Evolutionary conservation across 2,797 vertebrate species (phyloP).

Genomic region (Arrhamphus sclerolepis): DNA sequence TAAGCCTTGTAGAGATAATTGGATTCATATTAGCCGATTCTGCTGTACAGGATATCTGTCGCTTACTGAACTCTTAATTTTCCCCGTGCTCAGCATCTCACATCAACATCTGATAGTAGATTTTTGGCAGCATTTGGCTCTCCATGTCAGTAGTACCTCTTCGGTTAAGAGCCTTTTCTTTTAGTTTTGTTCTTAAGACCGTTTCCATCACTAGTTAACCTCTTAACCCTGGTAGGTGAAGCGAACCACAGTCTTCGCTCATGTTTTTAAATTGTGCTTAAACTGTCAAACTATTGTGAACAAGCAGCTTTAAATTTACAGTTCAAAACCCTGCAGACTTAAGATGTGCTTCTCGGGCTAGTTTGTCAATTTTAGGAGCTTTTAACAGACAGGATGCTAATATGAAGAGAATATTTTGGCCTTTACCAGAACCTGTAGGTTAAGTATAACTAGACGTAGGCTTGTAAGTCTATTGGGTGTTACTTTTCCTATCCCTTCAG

Average conservation of each 20-base stretch:
- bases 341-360: constrained; percentile 53
- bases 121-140: constrained; percentile 4
- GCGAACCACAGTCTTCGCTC: constrained; percentile 19
- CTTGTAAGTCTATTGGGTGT: constrained; percentile 45
- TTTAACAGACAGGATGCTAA: constrained; percentile 41
- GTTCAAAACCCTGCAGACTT: constrained; percentile 22
- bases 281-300: constrained; percentile 38
- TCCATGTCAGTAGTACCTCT: constrained; percentile 7
- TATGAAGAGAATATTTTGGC: constrained; percentile 46
- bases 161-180: constrained; percentile 6
- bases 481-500: constrained; percentile 34
- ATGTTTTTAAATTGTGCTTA: constrained; percentile 50
- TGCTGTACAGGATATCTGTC: constrained; percentile 40
- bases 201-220: constrained; percentile 35
- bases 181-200: constrained; percentile 45
- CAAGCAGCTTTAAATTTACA: constrained; percentile 49
- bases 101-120: constrained; percentile 1
- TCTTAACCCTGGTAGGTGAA: constrained; percentile 6
- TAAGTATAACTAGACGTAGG: constrained; percentile 58
- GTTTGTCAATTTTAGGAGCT: constrained; percentile 56
- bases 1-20: constrained; percentile 25
- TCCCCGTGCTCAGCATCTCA: constrained; percentile 20
- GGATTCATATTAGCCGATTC: constrained; percentile 18
- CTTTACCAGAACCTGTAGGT: constrained; percentile 51
- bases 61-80: constrained; percentile 5